Base-by-base conservation (phyloP, 2,888 invertebrate species). In the Glomeris marginata region DNA sequence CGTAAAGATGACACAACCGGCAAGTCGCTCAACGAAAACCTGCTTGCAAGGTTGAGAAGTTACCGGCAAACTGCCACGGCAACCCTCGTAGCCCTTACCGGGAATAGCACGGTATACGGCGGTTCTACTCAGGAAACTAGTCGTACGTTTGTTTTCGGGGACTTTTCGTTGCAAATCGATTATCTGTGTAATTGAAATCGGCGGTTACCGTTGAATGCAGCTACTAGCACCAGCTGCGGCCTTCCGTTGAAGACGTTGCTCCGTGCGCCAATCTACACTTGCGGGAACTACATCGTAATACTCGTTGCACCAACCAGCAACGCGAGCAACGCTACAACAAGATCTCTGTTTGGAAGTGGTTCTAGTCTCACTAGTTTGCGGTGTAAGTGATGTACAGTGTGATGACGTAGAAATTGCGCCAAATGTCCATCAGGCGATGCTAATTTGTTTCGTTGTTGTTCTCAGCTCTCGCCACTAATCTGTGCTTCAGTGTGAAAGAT, bases 301-400 rank as follows among this genome's bases (percentile, higher is more conserved):
- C 55, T 66, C 42, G 16, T 37, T 16, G 60, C 61, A 5, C 57
- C 63, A 4, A 53, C 61, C 13, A 56, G 61, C 15, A 63, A 63
- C 10, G 56, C 58, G 10, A 57, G 54, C 10, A 57, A 56, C 4
- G 58, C 56, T 41, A 55, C 63, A 3, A 58, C 63, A 1, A 52
- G 65, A 8, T 64, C 64, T 6, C 59, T 65, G 55, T 65, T 65
- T 58, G 65, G 65, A 1, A 62, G 62, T 43, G 61, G 61, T 8
- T 58, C 61, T 22, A 58, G 61, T 47, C 55, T 64, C 2, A 60
- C 63, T 8, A 58, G 59, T 45, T 54, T 64, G 3, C 57, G 65
- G 57, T 59, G 66, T 65, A 55, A 61, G 61, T 54, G n/a, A 13
- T 16, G n/a, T 37, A 6, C n/a, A n/a, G n/a, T n/a, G n/a, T n/a